phyloP scores from a whole-genome alignment of 2,888 invertebrate genomes.

The Amblyteles armatorius region DNA sequence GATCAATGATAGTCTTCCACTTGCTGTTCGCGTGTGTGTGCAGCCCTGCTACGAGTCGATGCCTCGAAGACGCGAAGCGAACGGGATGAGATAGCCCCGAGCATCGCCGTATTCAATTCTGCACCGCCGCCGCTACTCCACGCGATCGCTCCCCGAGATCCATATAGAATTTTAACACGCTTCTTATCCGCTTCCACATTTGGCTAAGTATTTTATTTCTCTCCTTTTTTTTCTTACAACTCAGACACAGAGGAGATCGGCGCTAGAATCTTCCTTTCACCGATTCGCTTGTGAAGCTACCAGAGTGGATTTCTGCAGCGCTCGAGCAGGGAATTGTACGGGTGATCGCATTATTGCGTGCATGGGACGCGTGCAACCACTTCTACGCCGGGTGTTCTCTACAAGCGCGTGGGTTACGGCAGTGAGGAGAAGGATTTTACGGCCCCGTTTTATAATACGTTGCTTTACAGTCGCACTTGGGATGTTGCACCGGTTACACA shows the following conservation, averaged over 20 bases:
- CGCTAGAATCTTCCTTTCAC: slow-evolving; percentile 50
- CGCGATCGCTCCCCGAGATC: slow-evolving; percentile 1
- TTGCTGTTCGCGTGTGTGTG: neutral
- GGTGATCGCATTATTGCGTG: slow-evolving; percentile 56
- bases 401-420: neutral
- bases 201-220: slow-evolving; percentile 16
- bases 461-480: slow-evolving; percentile 29
- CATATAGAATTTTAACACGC: slow-evolving; percentile 24
- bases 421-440: slow-evolving; percentile 1
- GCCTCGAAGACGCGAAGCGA: neutral
- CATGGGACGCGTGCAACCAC: slow-evolving; percentile 10
- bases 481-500: slow-evolving; percentile 42
- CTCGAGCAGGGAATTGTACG: slow-evolving; percentile 35
- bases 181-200: slow-evolving; percentile 41
- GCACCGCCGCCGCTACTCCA: neutral
- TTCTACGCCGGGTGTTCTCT: neutral
- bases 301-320: slow-evolving; percentile 5
- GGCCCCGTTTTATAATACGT: slow-evolving; percentile 42
- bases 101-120: slow-evolving; percentile 1
- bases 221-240: neutral
- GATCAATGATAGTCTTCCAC: slow-evolving; percentile 32
- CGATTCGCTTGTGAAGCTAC: slow-evolving; percentile 7
- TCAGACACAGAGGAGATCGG: slow-evolving; percentile 18
- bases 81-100: neutral
- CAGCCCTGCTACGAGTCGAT: neutral